Base-by-base conservation (phyloP, 2,797 vertebrate species). In the Knipowitschia caucasica region DNA sequence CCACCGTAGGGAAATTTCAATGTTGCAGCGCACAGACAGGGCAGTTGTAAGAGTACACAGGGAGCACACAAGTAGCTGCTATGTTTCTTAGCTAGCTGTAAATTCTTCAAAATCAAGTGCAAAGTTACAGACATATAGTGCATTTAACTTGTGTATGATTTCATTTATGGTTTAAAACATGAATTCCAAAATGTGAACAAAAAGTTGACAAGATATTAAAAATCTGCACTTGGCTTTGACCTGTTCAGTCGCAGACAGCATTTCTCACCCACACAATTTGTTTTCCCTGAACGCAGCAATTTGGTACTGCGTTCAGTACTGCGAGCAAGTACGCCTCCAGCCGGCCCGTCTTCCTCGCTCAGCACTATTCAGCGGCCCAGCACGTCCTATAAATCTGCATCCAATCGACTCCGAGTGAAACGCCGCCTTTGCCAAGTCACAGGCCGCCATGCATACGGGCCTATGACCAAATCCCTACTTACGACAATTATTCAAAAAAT, bases 371-470 rank as follows among this genome's bases (percentile, higher is more conserved):
- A 38, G 42, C 54, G 69, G 69, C 11, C 23, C 18, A 51, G 73
- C 72, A 76, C 57, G 21, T 63, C 70, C 51, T 55, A 82, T 88
- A 84, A 86, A 85, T 86, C 84, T 78, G 53, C 54, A 80, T 61
- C 64, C 84, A 81, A 81, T 88, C 73, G 53, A 56, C 62, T 65
- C 52, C 77, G 75, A 84, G 80, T 84, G 78, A 85, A n/a, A 82
- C 74, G 76, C 76, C 73, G 74, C 74, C 71, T 56, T 64, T 81
- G 73, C 75, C 80, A 81, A 81, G 73, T 79, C 65, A 67, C 50
- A 61, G 57, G 30, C 35, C 50, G 74, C 60, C 62, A 62, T 57
- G 15, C 36, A 1, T 59, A 38, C 8, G 51, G 56, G 67, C 21
- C 43, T 75, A 50, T 71, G 53, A 25, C 27, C 54, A 35, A 59